These are phyloP conservation scores for Candoia aspera DNA, from an alignment of 2,113 vertebrate species.

Conservation along the genomic window DNA sequence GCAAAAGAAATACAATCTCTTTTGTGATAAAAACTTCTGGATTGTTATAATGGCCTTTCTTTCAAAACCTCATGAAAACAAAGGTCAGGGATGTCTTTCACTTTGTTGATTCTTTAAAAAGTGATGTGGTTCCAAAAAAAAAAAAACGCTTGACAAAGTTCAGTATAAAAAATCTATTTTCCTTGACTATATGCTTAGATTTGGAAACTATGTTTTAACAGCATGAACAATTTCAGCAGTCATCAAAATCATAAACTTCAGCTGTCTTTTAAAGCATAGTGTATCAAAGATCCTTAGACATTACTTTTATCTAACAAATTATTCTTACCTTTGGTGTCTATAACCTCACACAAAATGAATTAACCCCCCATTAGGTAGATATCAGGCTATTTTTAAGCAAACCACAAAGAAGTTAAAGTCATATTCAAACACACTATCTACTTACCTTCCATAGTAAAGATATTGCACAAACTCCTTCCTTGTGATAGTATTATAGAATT, in stretches of 20 bases:
- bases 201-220: slow-evolving; percentile 4
- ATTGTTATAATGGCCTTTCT: background rate
- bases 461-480: background rate
- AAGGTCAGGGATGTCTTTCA: background rate
- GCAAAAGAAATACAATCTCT: background rate
- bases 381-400: background rate
- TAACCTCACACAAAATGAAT: slow-evolving; percentile 2
- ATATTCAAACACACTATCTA: background rate
- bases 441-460: background rate
- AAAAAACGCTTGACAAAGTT: background rate
- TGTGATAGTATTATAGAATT: background rate
- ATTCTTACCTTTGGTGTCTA: background rate
- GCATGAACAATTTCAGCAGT: background rate
- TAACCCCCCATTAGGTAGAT: slow-evolving; percentile 10
- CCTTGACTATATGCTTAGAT: background rate
- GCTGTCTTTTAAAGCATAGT: background rate
- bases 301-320: background rate
- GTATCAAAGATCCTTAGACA: too few species aligned
- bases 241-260: slow-evolving; percentile 3
- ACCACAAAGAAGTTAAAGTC: slow-evolving; percentile 1
- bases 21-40: background rate
- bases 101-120: background rate
- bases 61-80: background rate
- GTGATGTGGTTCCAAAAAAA: background rate
- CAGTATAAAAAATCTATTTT: background rate